Base-by-base conservation (phyloP, 2,888 invertebrate species). In the Tipula helvola region DNA sequence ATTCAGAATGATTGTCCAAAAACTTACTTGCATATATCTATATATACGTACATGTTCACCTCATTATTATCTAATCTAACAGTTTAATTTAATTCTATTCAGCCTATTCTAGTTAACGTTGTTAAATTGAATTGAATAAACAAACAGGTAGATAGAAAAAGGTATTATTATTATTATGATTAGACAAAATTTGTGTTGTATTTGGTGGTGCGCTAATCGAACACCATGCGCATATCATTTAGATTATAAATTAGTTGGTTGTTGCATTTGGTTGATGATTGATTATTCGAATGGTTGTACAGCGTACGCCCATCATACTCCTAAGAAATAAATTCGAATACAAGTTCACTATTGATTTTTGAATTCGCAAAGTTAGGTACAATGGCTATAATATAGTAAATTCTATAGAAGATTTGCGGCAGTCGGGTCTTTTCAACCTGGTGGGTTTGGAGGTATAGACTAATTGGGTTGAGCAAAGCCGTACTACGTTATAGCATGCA, bases 11-110 rank as follows among this genome's bases (percentile, higher is more conserved):
- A 71, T 71, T 71, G 71, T 28, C 71, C 71, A 71, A 57, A 18
- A 57, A 57, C 28, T 28, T 28, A 52, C 13, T n/a, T 52, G n/a
- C 47, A 4, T 52, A 57, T 28, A 28, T 12, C n/a, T n/a, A n/a
- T n/a, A n/a, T n/a, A n/a, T n/a, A n/a, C n/a, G 28, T 71, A 28
- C 71, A 71, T 28, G 28, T 71, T 71, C 71, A 71, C 71, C 71
- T 71, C 71, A 71, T 71, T 71, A 71, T 71, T 71, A 71, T 71
- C 71, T 71, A 71, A 71, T 71, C 71, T 71, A 71, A 71, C 71
- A 71, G 28, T 71, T 71, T 71, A 71, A 71, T 71, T 71, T 71
- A 71, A 71, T 71, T 71, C 28, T 71, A 71, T 71, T 71, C 71
- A 71, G 28, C 71, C 71, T 71, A 18, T 71, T 28, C 71, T 10